Evolutionary conservation across 2,888 invertebrate species (phyloP).

Genomic region (Caenorhabditis japonica): DNA sequence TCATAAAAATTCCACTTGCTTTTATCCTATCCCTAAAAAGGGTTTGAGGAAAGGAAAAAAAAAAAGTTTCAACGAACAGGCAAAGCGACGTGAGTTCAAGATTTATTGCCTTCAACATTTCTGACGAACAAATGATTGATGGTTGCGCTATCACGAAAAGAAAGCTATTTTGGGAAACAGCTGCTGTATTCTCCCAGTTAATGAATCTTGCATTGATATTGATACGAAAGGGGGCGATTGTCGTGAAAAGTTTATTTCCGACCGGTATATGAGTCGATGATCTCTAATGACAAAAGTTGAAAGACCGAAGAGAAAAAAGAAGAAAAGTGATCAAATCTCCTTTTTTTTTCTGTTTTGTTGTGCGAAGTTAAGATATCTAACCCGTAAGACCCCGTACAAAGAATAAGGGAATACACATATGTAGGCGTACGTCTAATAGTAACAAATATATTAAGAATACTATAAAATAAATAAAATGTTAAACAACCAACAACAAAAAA

Average conservation of each 20-base stretch:
- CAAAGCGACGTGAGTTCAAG: not conserved
- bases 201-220: slow-evolving; percentile 1
- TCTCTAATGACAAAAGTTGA: slow-evolving; percentile 37
- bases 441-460: too few species aligned
- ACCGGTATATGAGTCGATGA: slow-evolving; percentile 31
- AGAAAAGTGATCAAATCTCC: not conserved
- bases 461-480: too few species aligned
- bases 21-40: slow-evolving; percentile 3
- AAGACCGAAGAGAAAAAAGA: slow-evolving; percentile 23
- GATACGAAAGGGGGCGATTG: too few species aligned
- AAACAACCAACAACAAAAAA: too few species aligned
- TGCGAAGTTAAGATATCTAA: slow-evolving; percentile 4
- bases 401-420: too few species aligned
- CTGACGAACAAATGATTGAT: slow-evolving; percentile 31
- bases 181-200: too few species aligned
- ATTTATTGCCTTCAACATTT: too few species aligned
- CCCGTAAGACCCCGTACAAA: too few species aligned
- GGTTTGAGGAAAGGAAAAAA: not conserved
- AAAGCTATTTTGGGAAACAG: slow-evolving; percentile 25
- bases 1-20: not conserved
- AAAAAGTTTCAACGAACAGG: too few species aligned
- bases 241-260: slow-evolving; percentile 28
- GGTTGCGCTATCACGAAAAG: slow-evolving; percentile 6
- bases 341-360: slow-evolving; percentile 11
- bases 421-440: too few species aligned